Evolutionary conservation across 2,113 vertebrate species (phyloP).

Genomic region (Cololabis saira): DNA sequence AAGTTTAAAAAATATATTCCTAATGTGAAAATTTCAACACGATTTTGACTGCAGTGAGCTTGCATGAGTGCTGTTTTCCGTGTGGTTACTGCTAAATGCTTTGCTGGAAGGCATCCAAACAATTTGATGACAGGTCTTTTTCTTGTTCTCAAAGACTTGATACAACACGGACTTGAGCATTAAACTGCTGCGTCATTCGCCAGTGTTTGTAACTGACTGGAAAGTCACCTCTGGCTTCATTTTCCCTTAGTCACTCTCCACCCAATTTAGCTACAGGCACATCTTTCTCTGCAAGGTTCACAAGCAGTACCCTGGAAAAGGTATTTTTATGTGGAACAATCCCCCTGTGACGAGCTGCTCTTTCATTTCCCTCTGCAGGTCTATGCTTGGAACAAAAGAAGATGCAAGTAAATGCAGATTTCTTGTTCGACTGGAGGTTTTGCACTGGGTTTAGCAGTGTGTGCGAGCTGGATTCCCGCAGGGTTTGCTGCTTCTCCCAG

Average conservation of each 20-base stretch:
- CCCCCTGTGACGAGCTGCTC: slow-evolving; percentile 34
- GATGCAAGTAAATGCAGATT: background rate
- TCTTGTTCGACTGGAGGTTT: background rate
- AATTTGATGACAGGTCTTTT: background rate
- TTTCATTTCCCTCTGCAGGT: slow-evolving; percentile 26
- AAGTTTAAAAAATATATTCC: too few relatives aligned
- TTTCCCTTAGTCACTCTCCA: slow-evolving; percentile 67
- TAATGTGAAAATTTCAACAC: too few relatives aligned
- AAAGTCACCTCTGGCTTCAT: slow-evolving; percentile 65
- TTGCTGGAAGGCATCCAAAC: background rate
- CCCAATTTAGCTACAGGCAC: slow-evolving; percentile 64
- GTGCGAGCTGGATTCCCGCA: slow-evolving; percentile 9
- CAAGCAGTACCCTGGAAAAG: slow-evolving; percentile 67
- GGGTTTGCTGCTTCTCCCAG: slow-evolving; percentile 31
- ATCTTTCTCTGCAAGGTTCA: slow-evolving; percentile 68
- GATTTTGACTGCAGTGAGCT: too few relatives aligned
- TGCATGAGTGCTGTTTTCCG: too few relatives aligned
- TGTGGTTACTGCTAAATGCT: too few relatives aligned
- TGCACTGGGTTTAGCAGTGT: background rate
- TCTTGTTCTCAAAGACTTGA: background rate
- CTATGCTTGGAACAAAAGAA: too few relatives aligned
- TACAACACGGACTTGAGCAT: background rate
- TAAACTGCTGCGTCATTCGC: slow-evolving; percentile 63
- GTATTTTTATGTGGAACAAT: slow-evolving; percentile 58
- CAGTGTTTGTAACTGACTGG: slow-evolving; percentile 30